These are phyloP conservation scores for Ischnus inquisitorius DNA, from an alignment of 2,888 invertebrate species.

Conservation along the genomic window DNA sequence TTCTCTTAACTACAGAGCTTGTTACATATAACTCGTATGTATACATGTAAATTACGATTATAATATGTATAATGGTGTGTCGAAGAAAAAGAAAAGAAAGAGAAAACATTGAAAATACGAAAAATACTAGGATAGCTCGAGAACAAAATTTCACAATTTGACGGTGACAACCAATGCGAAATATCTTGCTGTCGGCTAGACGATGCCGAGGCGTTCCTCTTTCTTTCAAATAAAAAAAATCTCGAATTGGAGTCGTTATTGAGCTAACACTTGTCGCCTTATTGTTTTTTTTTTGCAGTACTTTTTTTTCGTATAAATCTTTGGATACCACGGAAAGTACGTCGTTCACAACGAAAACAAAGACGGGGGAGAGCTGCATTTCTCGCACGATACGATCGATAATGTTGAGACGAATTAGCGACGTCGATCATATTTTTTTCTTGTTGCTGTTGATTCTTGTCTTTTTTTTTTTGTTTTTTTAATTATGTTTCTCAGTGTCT, in stretches of 20 bases:
- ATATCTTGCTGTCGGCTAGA: slow-evolving; percentile 24
- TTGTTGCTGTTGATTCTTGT: slow-evolving; percentile 45
- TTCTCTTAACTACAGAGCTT: slow-evolving; percentile 74
- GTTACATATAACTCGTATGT: slow-evolving; percentile 74
- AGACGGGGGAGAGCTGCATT: slow-evolving; percentile 42
- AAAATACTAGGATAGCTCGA: slow-evolving; percentile 52
- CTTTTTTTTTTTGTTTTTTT: slow-evolving; percentile 25
- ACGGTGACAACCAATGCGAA: slow-evolving; percentile 42
- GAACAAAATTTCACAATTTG: slow-evolving; percentile 58
- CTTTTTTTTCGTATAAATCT: slow-evolving; percentile 50
- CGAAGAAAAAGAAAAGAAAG: slow-evolving; percentile 63
- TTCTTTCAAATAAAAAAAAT: slow-evolving; percentile 32
- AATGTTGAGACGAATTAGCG: slow-evolving; percentile 55
- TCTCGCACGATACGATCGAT: slow-evolving; percentile 55
- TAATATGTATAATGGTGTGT: slow-evolving; percentile 71
- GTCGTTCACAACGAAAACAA: slow-evolving; percentile 64
- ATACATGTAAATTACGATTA: slow-evolving; percentile 73
- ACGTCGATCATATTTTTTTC: slow-evolving; percentile 47
- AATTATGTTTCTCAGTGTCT: slow-evolving; percentile 87
- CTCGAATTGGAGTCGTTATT: slow-evolving; percentile 60
- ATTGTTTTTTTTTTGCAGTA: slow-evolving; percentile 31
- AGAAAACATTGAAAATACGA: slow-evolving; percentile 58
- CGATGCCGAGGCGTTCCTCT: neutral
- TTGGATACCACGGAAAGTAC: slow-evolving; percentile 67
- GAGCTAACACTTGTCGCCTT: slow-evolving; percentile 56